Evolutionary conservation across 1,140 invertebrate species (phyloP).

Genomic region (Physella acuta): DNA sequence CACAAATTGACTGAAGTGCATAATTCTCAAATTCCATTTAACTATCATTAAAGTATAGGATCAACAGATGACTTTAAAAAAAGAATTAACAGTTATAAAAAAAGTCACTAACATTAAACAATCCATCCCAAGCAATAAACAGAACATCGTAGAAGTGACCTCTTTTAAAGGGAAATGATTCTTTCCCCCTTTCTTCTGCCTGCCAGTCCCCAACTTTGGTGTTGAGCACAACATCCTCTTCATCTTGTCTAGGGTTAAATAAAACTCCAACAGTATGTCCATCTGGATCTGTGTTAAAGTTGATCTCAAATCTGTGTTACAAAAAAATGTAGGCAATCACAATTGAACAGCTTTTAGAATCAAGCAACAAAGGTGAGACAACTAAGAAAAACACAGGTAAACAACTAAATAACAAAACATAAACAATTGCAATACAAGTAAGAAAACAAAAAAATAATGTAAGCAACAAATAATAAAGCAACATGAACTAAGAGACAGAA

Average conservation of each 20-base stretch:
- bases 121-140: slow-evolving; percentile 69
- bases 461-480: too few relatives aligned
- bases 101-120: slow-evolving; percentile 70
- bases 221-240: slow-evolving; percentile 72
- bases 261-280: slow-evolving; percentile 70
- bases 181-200: slow-evolving; percentile 71
- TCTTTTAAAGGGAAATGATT: slow-evolving; percentile 66
- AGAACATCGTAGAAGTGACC: slow-evolving; percentile 77
- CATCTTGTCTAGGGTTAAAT: slow-evolving; percentile 66
- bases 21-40: too few relatives aligned
- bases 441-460: too few relatives aligned
- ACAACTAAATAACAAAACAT: too few relatives aligned
- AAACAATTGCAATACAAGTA: too few relatives aligned
- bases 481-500: too few relatives aligned
- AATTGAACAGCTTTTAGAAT: too few relatives aligned
- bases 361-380: too few relatives aligned
- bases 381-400: too few relatives aligned
- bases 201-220: slow-evolving; percentile 69
- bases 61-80: too few relatives aligned
- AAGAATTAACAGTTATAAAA: neutral
- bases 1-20: too few relatives aligned
- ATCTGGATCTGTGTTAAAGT: slow-evolving; percentile 39
- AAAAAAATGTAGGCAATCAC: slow-evolving; percentile 54
- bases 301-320: slow-evolving; percentile 41
- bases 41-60: too few relatives aligned